Base-by-base conservation (phyloP, 2,888 invertebrate species). In the Teleiodes luculella region DNA sequence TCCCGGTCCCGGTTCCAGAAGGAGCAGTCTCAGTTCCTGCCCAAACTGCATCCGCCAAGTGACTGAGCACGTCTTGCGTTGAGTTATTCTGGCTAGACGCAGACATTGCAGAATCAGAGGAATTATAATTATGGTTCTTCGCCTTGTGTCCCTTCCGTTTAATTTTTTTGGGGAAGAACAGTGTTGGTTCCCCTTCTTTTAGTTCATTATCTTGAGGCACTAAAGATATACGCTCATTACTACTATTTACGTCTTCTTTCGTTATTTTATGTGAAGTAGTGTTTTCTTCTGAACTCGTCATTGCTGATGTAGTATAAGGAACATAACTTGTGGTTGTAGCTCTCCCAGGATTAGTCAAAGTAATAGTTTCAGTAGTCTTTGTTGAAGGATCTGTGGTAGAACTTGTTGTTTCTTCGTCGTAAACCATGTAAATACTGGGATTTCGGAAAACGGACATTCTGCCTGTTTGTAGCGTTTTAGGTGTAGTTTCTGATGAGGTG, bases 381-480 rank as follows among this genome's bases (percentile, higher is more conserved):
- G 54, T 47, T 1, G 56, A 33, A 41, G 48, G 30, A 1, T 28
- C 31, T 5, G 56, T 56, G 8, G 59, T 53, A 50, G n/a, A n/a
- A 43, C 24, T 24, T 31, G 28, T 33, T 31, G 35, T 47, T 53
- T 39, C 33, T n/a, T 83, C 76, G 45, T 76, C 75, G 36, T 78
- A 72, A 14, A 79, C 55, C 55, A 79, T 70, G 54, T 78, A 87
- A 1, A 80, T 57, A 24, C 76, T 68, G 8, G 87, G 86, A 50
- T 84, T 82, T 60, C 76, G 80, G 53, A 88, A 88, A 0, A 86
- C 82, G 0, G 87, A 86, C 1, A 61, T 57, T 83, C 84, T 1
- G 76, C 81, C 8, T 20, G 43, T 28, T 24, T 43, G 43, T 4
- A 24, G 24, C 6, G 24, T 24, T 24, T 24, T 24, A 24, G 24